These are phyloP conservation scores for Elysia chlorotica DNA, from an alignment of 1,140 invertebrate genomes.

Conservation along the genomic window DNA sequence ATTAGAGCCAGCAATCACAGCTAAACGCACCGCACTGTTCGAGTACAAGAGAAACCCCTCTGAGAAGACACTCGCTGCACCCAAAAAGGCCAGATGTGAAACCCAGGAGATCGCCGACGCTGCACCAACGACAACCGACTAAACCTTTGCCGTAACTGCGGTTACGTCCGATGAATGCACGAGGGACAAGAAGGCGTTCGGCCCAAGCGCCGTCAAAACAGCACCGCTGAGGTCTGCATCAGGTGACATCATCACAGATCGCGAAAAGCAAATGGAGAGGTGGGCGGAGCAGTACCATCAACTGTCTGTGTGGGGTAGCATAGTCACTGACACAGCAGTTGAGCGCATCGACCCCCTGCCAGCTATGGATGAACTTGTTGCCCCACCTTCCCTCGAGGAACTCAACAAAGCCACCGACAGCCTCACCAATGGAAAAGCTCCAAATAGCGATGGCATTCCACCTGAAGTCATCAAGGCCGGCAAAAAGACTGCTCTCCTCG, in stretches of 20 bases:
- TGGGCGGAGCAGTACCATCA: background rate
- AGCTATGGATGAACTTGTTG: constrained; percentile 29
- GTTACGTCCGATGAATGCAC: too few species aligned
- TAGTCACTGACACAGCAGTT: constrained; percentile 16
- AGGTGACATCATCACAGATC: background rate
- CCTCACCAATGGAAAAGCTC: constrained; percentile 21
- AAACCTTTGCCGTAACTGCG: too few species aligned
- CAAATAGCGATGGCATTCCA: constrained; percentile 24
- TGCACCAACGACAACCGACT: too few species aligned
- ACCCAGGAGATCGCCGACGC: too few species aligned
- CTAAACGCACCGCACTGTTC: too few species aligned
- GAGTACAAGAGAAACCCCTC: too few species aligned
- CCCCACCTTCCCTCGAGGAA: constrained; percentile 5
- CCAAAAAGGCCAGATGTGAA: too few species aligned
- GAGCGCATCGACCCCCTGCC: constrained; percentile 26
- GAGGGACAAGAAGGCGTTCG: constrained; percentile 28
- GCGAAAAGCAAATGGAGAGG: background rate
- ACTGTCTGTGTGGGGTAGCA: background rate
- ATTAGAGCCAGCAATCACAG: too few species aligned
- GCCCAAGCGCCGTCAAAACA: constrained; percentile 29
- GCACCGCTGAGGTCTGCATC: background rate
- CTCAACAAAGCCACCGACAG: background rate
- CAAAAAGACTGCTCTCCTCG: constrained; percentile 8
- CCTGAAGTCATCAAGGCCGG: constrained; percentile 23
- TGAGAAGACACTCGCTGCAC: too few species aligned